These are phyloP conservation scores for Meteorus colon DNA, from an alignment of 2,888 invertebrate genomes.

Conservation along the genomic window DNA sequence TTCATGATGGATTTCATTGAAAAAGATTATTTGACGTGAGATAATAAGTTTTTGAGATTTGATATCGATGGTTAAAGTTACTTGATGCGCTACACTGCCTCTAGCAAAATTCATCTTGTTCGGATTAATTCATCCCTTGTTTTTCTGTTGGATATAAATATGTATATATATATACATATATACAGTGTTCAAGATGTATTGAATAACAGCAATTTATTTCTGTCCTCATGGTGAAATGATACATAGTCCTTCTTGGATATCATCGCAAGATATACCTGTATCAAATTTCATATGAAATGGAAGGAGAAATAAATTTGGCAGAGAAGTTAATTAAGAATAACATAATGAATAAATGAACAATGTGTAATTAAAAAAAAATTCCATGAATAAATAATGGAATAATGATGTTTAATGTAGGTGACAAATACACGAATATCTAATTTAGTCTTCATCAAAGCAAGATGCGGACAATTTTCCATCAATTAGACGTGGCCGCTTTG, in stretches of 20 bases:
- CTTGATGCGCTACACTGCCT: slow-evolving; percentile 9
- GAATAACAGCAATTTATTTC: slow-evolving; percentile 38
- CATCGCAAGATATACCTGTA: not conserved
- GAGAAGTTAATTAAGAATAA: not conserved
- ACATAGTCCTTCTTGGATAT: slow-evolving; percentile 17
- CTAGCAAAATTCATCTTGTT: slow-evolving; percentile 36
- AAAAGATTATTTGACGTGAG: slow-evolving; percentile 34
- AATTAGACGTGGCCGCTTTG: slow-evolving; percentile 64
- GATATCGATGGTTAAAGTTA: slow-evolving; percentile 41
- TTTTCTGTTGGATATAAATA: not conserved
- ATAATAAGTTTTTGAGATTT: slow-evolving; percentile 42
- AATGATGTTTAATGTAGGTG: slow-evolving; percentile 26
- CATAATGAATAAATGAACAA: not conserved
- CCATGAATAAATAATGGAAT: slow-evolving; percentile 22
- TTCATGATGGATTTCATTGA: slow-evolving; percentile 32
- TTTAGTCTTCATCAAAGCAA: slow-evolving; percentile 71
- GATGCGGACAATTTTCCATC: slow-evolving; percentile 67
- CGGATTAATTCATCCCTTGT: slow-evolving; percentile 35
- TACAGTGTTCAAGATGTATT: slow-evolving; percentile 12
- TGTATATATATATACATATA: not conserved
- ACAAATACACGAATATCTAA: slow-evolving; percentile 61
- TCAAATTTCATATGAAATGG: slow-evolving; percentile 7
- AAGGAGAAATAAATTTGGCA: not conserved
- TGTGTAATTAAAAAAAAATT: not conserved
- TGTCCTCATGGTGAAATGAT: slow-evolving; percentile 8